Base-by-base conservation (phyloP, 1,140 invertebrate species). In the Carposina sasakii region DNA sequence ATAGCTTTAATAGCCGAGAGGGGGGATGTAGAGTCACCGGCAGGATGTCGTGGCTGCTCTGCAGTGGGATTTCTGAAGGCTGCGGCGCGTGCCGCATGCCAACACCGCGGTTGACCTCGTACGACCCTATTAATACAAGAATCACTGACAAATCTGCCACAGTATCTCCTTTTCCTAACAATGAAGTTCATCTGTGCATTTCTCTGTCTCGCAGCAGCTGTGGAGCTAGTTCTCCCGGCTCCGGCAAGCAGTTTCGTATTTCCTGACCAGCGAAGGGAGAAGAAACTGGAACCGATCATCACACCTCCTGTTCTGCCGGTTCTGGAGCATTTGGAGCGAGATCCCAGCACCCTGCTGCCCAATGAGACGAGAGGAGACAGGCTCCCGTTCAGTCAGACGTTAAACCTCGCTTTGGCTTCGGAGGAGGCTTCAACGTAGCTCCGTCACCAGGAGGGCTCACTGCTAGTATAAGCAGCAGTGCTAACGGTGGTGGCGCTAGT, bases 1-100 rank as follows among this genome's bases (percentile, higher is more conserved):
- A 65, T 48, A 48, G 48, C 36, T 50, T 61, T 44, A 52, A 54
- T 20, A 39, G 31, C 28, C 15, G 28, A 52, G 59, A 59, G 70
- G 57, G 75, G 69, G 70, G 69, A 61, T 65, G 57, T n/a, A n/a
- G n/a, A n/a, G 42, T 49, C 53, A 63, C 45, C 53, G 58, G 48
- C 71, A 72, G 74, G 76, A 78, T 63, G 65, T 68, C 63, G 63
- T 59, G 63, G 58, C 54, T 63, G 49, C 50, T 50, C 43, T 68
- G 68, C 76, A 81, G 79, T 83, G 79, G 79, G 64, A 77, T 77
- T 83, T 81, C 79, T 81, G 79, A 83, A 83, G 79, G 79, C 79
- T 83, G 72, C 67, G 71, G 68, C 69, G 64, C 75, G 79, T 48
- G 79, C 72, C 79, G 79, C 79, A 83, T 83, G 79, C 79, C 74